Evolutionary conservation across 2,113 vertebrate genomes (phyloP), one percentile per base, ranked within the genome.

Genomic region (Rhynchopsitta pachyrhyncha): DNA sequence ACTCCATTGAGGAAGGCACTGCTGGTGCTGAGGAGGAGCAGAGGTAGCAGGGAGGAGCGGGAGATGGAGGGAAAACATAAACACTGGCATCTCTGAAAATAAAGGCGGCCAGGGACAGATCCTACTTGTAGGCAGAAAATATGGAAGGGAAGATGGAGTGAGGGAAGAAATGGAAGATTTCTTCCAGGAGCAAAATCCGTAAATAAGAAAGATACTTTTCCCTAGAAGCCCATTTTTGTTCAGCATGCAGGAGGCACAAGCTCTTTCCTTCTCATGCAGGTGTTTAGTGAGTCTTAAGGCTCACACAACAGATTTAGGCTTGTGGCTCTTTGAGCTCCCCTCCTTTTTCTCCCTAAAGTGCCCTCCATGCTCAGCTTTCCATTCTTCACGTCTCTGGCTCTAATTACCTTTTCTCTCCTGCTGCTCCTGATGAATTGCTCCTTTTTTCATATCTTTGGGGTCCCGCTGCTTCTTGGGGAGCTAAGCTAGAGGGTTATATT

Each of bases 381-480:
- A 86, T 93, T 91, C 74, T 77, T 88, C 68, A 81, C 1, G 1
- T 95, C 78, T 95, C 78, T 28, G 0, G 35, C 86, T 93, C 95
- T 95, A 95, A 96, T 97, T 97, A 97, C 94, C 95, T 97, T 92
- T 95, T 83, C 91, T 97, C 94, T 93, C 97, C 96, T 50, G 96
- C 96, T 97, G 95, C 33, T 96, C 85, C 96, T 95, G 88, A 96
- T 96, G 93, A 97, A 97, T 95, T 95, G 82, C 77, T 93, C 44
- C 0, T 62, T 71, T 78, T 95, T 80, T 31, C 64, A n/a, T 90
- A 92, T 95, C 92, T 95, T 96, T 92, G 90, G 93, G 95, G 93
- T 90, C 90, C 64, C 0, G 44, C 86, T 82, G 93, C 42, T 94
- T 95, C 93, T 95, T 92, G 90, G 86, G 90, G 88, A 94, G 66